phyloP scores from a whole-genome alignment of 2,113 vertebrate genomes.

The Gopherus flavomarginatus region DNA sequence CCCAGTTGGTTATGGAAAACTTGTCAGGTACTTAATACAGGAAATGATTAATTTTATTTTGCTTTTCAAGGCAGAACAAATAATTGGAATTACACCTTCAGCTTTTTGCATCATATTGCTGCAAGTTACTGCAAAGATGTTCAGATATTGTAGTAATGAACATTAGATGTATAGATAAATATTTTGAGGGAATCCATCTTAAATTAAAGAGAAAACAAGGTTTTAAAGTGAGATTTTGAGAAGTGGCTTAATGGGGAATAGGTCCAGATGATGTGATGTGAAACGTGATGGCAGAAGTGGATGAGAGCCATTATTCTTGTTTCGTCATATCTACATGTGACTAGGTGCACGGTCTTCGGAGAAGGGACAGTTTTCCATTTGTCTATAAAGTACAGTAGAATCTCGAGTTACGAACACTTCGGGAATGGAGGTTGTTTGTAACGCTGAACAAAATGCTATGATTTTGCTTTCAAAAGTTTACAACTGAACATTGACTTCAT shows the following conservation, averaged over 20 bases:
- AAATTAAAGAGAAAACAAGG: background rate
- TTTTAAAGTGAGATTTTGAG: background rate
- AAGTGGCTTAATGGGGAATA: background rate
- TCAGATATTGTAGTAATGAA: background rate
- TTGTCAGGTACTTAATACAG: background rate
- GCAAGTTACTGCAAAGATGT: background rate
- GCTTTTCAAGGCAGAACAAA: background rate
- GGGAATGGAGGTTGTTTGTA: too few relatives aligned
- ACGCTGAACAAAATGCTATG: too few relatives aligned
- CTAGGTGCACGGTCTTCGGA: background rate
- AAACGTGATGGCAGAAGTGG: background rate
- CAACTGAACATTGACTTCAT: too few relatives aligned
- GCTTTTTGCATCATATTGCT: background rate
- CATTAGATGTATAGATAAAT: background rate
- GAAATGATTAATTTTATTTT: background rate
- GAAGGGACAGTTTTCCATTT: background rate
- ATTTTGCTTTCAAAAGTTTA: too few relatives aligned
- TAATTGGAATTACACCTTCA: background rate
- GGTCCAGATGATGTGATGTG: background rate
- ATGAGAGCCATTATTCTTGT: background rate
- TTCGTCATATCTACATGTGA: background rate
- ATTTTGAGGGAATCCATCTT: background rate
- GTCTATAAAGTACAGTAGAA: background rate
- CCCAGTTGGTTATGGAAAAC: background rate
- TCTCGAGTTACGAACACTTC: too few relatives aligned